These are phyloP conservation scores for Bombus pascuorum DNA, from an alignment of 1,140 invertebrate species.

Conservation along the genomic window DNA sequence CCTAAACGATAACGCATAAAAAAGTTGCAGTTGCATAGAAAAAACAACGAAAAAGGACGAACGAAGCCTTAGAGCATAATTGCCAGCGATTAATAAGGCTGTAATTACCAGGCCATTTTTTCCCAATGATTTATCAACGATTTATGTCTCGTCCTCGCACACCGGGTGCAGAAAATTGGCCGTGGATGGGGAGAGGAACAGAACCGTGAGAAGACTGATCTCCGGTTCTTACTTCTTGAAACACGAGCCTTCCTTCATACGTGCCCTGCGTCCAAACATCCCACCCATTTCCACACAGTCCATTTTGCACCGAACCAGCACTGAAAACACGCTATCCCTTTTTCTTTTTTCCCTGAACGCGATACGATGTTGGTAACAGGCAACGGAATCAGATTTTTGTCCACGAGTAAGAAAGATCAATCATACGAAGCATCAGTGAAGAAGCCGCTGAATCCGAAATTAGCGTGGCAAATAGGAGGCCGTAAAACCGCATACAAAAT, in stretches of 20 bases:
- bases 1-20: neutral
- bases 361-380: neutral
- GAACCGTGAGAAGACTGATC: conserved; percentile 56
- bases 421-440: neutral
- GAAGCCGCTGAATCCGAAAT: neutral
- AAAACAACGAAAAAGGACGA: neutral
- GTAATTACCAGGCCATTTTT: conserved; percentile 55
- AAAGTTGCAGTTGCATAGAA: neutral
- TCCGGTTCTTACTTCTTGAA: conserved; percentile 28
- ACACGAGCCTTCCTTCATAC: conserved; percentile 27
- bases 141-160: conserved; percentile 62
- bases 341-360: neutral
- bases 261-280: conserved; percentile 32
- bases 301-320: neutral
- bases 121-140: conserved; percentile 63
- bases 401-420: neutral
- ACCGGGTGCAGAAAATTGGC: conserved; percentile 62
- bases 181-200: conserved; percentile 39
- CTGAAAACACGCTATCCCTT: neutral
- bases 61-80: conserved; percentile 16
- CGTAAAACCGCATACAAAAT: conserved; percentile 1
- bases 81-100: conserved; percentile 56
- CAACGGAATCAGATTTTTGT: conserved; percentile 1
- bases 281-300: neutral
- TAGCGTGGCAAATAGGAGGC: conserved; percentile 26